A percentile compares a stretch with the other conserved stretches of the same genome.
These are phyloP conservation scores for Globia sparganii DNA, from an alignment of 2,888 invertebrate genomes.

Conservation along the genomic window DNA sequence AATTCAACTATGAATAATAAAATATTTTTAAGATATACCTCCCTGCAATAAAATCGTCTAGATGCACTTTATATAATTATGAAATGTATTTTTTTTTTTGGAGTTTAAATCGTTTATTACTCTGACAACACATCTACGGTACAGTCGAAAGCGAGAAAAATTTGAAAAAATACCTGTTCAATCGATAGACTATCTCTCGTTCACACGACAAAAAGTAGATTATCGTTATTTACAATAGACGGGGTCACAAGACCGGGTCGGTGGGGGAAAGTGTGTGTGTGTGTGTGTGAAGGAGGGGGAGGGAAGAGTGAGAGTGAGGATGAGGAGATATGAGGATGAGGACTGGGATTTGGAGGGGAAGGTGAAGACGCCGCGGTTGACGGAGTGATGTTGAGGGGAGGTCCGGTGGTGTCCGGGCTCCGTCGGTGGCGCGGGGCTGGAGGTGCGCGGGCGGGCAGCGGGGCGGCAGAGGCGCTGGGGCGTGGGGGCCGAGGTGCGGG, in stretches of 20 bases:
- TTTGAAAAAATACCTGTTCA: conserved; percentile 90
- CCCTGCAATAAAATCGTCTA: conserved; percentile 89
- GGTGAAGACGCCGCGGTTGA: conserved; percentile 82
- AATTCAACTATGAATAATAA: conserved; percentile 89
- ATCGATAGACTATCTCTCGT: conserved; percentile 89
- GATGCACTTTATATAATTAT: conserved; percentile 88
- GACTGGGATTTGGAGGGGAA: conserved; percentile 57
- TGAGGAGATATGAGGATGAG: conserved; percentile 61
- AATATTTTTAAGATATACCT: conserved; percentile 89
- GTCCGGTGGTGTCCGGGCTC: conserved; percentile 67
- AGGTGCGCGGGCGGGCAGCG: conserved; percentile 66
- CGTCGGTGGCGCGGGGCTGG: conserved; percentile 68
- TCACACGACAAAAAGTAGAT: conserved; percentile 90
- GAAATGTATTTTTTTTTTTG: conserved; percentile 86
- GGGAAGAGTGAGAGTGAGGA: conserved; percentile 65
- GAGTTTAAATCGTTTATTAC: conserved; percentile 88
- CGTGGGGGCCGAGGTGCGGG: conserved; percentile 58
- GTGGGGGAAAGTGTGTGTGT: conserved; percentile 61
- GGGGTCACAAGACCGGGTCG: conserved; percentile 74
- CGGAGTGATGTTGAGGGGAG: conserved; percentile 78
- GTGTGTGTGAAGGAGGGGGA: conserved; percentile 41
- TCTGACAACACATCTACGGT: conserved; percentile 90
- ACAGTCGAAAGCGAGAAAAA: conserved; percentile 90
- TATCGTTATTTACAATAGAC: conserved; percentile 90
- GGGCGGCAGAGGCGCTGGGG: conserved; percentile 66